phyloP scores from a whole-genome alignment of 2,888 invertebrate species.

The Melangyna quadrimaculata region DNA sequence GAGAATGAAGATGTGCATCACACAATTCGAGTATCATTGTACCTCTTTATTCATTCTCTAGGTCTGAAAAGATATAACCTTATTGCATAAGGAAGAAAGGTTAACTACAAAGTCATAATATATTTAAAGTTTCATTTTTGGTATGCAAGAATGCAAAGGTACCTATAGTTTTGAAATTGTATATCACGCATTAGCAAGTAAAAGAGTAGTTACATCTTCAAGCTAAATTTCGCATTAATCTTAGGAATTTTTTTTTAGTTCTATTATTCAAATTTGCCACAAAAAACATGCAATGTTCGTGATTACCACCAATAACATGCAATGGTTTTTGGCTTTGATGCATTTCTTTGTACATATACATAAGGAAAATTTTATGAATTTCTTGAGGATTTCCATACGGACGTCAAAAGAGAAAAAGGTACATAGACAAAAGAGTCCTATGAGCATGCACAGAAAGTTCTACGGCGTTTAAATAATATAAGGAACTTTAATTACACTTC shows the following conservation, averaged over 20 bases:
- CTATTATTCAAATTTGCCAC: not conserved
- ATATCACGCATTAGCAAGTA: slow-evolving; percentile 5
- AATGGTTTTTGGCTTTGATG: slow-evolving; percentile 34
- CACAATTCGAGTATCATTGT: not conserved
- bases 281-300: slow-evolving; percentile 52
- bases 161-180: too few species aligned
- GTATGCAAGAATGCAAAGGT: not conserved
- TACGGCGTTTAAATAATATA: not conserved
- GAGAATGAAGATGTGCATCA: not conserved
- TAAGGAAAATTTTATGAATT: not conserved
- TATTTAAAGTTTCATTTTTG: not conserved
- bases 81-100: not conserved
- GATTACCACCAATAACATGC: slow-evolving; percentile 57
- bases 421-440: slow-evolving; percentile 15
- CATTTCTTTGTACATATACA: not conserved
- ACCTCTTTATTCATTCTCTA: too few species aligned
- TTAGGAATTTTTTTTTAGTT: not conserved
- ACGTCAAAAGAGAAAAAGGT: slow-evolving; percentile 11
- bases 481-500: slow-evolving; percentile 39
- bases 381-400: not conserved
- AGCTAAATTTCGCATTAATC: slow-evolving; percentile 50
- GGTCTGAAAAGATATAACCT: not conserved
- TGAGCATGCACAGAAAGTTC: not conserved
- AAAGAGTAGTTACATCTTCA: slow-evolving; percentile 7
- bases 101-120: not conserved